phyloP scores from a whole-genome alignment of 2,888 invertebrate genomes.

The Folsomia manolachei region DNA sequence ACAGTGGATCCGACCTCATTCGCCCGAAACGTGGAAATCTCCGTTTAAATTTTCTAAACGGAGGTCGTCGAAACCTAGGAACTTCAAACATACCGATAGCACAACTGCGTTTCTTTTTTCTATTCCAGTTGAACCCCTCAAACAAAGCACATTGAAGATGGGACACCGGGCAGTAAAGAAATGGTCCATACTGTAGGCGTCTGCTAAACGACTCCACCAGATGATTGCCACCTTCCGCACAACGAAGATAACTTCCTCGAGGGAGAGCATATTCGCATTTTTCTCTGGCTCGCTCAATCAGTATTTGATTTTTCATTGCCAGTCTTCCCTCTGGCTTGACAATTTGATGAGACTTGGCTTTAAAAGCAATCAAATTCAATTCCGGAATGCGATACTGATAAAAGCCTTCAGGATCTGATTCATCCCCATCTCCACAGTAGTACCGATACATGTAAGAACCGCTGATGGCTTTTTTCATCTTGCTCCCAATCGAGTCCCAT shows the following conservation, averaged over 20 bases:
- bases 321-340: background rate
- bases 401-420: background rate
- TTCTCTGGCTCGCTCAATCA: background rate
- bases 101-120: too few relatives aligned
- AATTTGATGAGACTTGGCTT: background rate
- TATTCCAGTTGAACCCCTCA: too few relatives aligned
- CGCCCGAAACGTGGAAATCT: background rate
- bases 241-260: background rate
- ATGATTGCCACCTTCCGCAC: background rate
- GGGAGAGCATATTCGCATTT: background rate
- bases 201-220: background rate
- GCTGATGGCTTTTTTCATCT: background rate
- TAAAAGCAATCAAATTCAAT: too few relatives aligned
- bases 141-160: background rate
- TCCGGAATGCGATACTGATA: background rate
- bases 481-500: too few relatives aligned
- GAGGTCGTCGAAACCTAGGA: background rate
- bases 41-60: background rate
- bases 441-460: background rate
- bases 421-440: background rate
- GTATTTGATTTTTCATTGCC: background rate
- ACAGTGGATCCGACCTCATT: background rate
- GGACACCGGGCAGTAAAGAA: background rate
- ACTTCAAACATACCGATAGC: too few relatives aligned
- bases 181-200: background rate